These are phyloP conservation scores for zebrafish (Danio rerio) DNA, from an alignment of 2,113 vertebrate species.

Conservation along the genomic window GRCz12tu NC_133188.1:30135501-30136000, in stretches of 20 bases:
- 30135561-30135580: neutral
- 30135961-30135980: no score
- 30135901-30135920: no score
- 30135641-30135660: slow-evolving; percentile 4
- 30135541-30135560: slow-evolving; percentile 5
- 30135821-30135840: no score
- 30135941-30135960: no score
- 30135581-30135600: neutral
- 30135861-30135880: no score
- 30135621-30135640: slow-evolving; percentile 27
- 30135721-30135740: slow-evolving; percentile 4
- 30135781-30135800: no score
- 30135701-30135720: neutral
- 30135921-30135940: no score
- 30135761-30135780: no score
- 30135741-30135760: neutral
- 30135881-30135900: no score
- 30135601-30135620: slow-evolving; percentile 26
- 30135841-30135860: no score
- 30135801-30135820: no score
- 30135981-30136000: no score
- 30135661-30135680: neutral
- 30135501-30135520: slow-evolving; percentile 5
- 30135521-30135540: neutral
- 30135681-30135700: neutral